phyloP scores from a whole-genome alignment of 2,888 invertebrate species.

The Phytoseiulus persimilis region DNA sequence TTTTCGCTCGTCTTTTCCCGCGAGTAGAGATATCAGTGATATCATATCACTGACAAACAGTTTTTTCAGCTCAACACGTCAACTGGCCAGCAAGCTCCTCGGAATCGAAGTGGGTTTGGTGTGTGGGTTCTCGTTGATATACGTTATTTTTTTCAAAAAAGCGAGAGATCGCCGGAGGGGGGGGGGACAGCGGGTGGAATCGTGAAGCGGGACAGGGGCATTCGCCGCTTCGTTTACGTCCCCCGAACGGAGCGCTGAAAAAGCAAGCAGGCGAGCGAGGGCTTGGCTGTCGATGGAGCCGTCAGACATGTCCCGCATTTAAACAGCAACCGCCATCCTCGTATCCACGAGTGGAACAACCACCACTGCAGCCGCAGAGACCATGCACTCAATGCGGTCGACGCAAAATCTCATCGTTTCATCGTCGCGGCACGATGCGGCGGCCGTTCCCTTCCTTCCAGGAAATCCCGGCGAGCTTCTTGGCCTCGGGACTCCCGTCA shows the following conservation, averaged over 20 bases:
- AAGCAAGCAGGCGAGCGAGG: background rate
- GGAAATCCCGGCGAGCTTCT: background rate
- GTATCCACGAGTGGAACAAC: background rate
- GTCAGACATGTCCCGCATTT: constrained; percentile 5
- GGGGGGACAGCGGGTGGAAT: background rate
- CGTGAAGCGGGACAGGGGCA: background rate
- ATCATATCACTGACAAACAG: no score
- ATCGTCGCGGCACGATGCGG: background rate
- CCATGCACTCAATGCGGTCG: background rate
- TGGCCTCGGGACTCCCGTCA: background rate
- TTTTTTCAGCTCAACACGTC: no score
- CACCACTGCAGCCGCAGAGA: background rate
- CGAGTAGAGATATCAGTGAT: no score
- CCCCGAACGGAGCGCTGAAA: background rate
- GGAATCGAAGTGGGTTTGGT: no score
- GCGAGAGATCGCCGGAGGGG: no score
- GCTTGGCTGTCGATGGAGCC: background rate
- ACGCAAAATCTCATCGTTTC: background rate
- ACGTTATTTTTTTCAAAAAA: no score
- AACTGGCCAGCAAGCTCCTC: no score
- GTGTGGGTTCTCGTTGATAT: no score
- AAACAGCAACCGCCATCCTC: background rate
- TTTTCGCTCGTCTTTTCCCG: no score
- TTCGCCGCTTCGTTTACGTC: background rate
- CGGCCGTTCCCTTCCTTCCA: background rate